phyloP scores from a whole-genome alignment of 2,888 invertebrate species.

The Noctua comes region DNA sequence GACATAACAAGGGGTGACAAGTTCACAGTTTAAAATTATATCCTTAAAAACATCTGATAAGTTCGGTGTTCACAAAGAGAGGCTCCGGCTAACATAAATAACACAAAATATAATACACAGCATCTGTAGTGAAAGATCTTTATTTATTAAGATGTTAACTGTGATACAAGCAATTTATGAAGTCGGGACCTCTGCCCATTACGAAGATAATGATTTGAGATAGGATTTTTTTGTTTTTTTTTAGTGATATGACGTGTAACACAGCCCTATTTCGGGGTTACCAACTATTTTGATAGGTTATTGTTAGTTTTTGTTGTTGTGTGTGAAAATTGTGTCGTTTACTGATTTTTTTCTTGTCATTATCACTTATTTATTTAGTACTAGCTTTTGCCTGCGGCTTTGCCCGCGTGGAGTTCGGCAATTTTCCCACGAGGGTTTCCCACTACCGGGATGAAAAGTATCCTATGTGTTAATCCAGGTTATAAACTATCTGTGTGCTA shows the following conservation, averaged over 20 bases:
- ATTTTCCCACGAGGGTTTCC: no score
- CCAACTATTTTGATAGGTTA: slow-evolving; percentile 51
- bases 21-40: slow-evolving; percentile 83
- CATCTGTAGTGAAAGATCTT: slow-evolving; percentile 82
- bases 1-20: slow-evolving; percentile 77
- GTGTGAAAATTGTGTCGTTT: slow-evolving; percentile 2
- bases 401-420: no score
- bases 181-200: slow-evolving; percentile 76
- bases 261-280: slow-evolving; percentile 63
- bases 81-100: slow-evolving; percentile 79
- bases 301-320: slow-evolving; percentile 34
- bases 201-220: slow-evolving; percentile 80
- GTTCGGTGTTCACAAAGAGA: slow-evolving; percentile 78
- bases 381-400: no score
- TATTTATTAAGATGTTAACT: slow-evolving; percentile 86
- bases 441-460: no score
- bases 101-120: slow-evolving; percentile 81
- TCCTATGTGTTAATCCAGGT: no score
- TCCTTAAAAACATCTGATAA: slow-evolving; percentile 82
- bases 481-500: no score
- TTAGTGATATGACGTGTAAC: slow-evolving; percentile 64
- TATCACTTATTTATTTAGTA: neutral
- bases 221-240: slow-evolving; percentile 71
- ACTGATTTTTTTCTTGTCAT: no score
- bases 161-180: slow-evolving; percentile 84